phyloP scores from a whole-genome alignment of 2,113 vertebrate genomes.

The Eulemur rufifrons region DNA sequence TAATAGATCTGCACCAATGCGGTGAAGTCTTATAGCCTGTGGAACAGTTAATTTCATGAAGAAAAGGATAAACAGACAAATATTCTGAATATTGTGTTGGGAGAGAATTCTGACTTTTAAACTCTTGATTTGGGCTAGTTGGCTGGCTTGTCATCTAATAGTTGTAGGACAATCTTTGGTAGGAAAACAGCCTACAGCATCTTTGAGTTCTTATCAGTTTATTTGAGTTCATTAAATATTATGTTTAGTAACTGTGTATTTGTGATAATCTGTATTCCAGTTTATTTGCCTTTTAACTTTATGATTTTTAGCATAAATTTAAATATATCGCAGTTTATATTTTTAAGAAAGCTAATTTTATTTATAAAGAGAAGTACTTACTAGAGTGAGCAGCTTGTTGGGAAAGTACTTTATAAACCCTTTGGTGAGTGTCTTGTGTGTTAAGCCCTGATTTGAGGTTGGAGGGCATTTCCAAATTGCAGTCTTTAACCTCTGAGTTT shows the following conservation, averaged over 20 bases:
- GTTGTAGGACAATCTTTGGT: too few relatives aligned
- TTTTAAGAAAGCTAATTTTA: not conserved
- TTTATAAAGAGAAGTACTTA: not conserved
- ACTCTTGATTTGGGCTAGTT: too few relatives aligned
- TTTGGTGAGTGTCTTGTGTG: not conserved
- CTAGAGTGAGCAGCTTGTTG: not conserved
- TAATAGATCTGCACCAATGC: not conserved
- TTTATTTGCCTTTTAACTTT: slow-evolving; percentile 33
- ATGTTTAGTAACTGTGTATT: not conserved
- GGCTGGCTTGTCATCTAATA: too few relatives aligned
- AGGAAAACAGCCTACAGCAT: not conserved
- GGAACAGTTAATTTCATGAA: too few relatives aligned
- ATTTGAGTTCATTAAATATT: slow-evolving; percentile 11
- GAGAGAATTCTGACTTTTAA: too few relatives aligned
- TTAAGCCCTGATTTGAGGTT: not conserved
- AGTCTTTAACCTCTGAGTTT: not conserved
- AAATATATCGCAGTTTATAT: not conserved
- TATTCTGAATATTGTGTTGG: too few relatives aligned
- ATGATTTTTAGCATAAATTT: not conserved
- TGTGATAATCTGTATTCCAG: not conserved
- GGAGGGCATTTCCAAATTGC: not conserved
- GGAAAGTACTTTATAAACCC: not conserved
- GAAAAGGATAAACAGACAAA: too few relatives aligned
- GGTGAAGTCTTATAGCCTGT: too few relatives aligned
- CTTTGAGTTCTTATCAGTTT: not conserved